phyloP scores from a whole-genome alignment of 2,888 invertebrate genomes.

The Oasisia sp. region DNA sequence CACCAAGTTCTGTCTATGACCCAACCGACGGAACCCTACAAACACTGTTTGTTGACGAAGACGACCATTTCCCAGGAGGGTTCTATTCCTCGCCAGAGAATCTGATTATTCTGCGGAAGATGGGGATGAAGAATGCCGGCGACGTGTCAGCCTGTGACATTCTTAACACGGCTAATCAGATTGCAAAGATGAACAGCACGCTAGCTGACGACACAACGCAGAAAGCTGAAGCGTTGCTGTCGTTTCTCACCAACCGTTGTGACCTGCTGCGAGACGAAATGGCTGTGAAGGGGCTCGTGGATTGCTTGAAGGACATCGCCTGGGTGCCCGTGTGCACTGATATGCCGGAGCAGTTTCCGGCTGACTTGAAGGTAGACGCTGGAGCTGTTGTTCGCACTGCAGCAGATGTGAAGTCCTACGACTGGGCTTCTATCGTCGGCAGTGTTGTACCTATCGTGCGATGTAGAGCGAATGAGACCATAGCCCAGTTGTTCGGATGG shows the following conservation, averaged over 20 bases:
- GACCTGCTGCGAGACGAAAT: constrained; percentile 31
- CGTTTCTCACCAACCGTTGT: constrained; percentile 33
- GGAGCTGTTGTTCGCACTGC: constrained; percentile 29
- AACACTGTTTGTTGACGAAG: constrained; percentile 37
- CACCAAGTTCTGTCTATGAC: constrained; percentile 44
- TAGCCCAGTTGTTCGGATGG: constrained; percentile 38
- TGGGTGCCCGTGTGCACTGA: constrained; percentile 37
- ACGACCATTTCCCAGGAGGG: constrained; percentile 42
- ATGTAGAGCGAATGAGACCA: neutral
- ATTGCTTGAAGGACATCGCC: constrained; percentile 29
- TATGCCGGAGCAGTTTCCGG: constrained; percentile 36
- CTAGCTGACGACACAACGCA: constrained; percentile 18
- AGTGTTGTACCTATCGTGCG: constrained; percentile 31
- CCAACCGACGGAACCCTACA: constrained; percentile 36
- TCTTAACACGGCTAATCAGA: constrained; percentile 33
- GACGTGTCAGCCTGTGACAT: constrained; percentile 39
- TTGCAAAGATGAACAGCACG: constrained; percentile 25
- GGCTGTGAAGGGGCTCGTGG: constrained; percentile 28
- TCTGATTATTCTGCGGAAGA: constrained; percentile 37
- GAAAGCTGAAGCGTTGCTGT: constrained; percentile 35
- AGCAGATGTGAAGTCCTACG: constrained; percentile 24
- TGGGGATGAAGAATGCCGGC: constrained; percentile 42
- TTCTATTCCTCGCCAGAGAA: constrained; percentile 31
- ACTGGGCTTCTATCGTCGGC: constrained; percentile 37
- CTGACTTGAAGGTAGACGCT: constrained; percentile 26